Evolutionary conservation across 1,140 invertebrate genomes (phyloP).

Genomic region (Hylaeus anthracinus): DNA sequence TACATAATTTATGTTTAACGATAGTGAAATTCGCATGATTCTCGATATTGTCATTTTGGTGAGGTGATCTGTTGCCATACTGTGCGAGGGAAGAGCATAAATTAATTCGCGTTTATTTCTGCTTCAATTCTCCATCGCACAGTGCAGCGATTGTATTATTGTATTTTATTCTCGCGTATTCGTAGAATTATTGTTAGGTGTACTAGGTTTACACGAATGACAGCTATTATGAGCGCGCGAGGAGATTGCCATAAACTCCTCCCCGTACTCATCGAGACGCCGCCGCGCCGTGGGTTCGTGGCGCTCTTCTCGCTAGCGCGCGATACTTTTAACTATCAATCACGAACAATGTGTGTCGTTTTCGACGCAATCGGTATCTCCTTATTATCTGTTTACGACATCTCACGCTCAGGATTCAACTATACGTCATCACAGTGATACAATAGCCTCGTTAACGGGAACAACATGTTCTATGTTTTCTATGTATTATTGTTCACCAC

Average conservation of each 20-base stretch:
- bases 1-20: no score
- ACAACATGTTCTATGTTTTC: constrained; percentile 1
- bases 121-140: neutral
- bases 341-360: neutral
- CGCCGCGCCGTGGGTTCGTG: no score
- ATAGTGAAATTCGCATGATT: constrained; percentile 1
- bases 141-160: constrained; percentile 2
- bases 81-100: constrained; percentile 1
- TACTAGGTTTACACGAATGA: constrained; percentile 24
- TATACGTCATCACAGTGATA: neutral
- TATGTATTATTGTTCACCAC: constrained; percentile 23
- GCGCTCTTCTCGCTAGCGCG: no score
- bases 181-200: constrained; percentile 9
- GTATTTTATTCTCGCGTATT: neutral
- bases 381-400: neutral
- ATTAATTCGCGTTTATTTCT: neutral
- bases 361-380: neutral
- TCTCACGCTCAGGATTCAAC: constrained; percentile 13
- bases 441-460: neutral
- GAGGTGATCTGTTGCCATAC: neutral
- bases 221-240: constrained; percentile 8
- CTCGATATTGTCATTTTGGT: neutral
- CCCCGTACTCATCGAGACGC: no score
- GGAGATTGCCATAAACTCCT: no score
- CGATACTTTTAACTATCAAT: constrained; percentile 15